A percentile compares a stretch with the other conserved stretches of the same genome.
These are phyloP conservation scores for Drosophila nebulosa DNA, from an alignment of 1,140 invertebrate genomes.

Conservation along the genomic window DNA sequence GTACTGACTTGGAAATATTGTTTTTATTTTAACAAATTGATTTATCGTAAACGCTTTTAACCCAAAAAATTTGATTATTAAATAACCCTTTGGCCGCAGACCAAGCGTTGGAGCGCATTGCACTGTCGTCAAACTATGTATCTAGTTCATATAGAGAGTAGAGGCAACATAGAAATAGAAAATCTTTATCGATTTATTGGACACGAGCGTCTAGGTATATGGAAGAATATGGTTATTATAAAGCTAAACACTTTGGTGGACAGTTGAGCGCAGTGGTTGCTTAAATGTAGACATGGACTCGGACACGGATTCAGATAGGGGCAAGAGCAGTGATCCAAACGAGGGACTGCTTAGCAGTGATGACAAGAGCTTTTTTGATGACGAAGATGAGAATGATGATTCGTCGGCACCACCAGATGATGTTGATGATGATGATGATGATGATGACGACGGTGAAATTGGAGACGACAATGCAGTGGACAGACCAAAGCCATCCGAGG, in stretches of 20 bases:
- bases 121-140: not conserved
- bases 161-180: conserved; percentile 7
- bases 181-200: conserved; percentile 75
- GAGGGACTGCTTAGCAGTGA: conserved; percentile 65
- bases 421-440: no score
- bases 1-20: no score
- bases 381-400: conserved; percentile 42
- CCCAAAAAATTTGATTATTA: no score
- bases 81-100: no score
- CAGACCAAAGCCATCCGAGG: not conserved
- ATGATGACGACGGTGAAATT: conserved; percentile 12
- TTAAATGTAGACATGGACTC: conserved; percentile 50
- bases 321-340: conserved; percentile 71
- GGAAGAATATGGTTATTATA: conserved; percentile 30
- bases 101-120: no score
- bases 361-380: conserved; percentile 64
- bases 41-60: no score
- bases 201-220: not conserved
- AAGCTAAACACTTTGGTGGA: conserved; percentile 23
- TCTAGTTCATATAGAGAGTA: not conserved
- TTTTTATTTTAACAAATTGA: no score
- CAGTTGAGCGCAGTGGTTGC: conserved; percentile 35
- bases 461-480: conserved; percentile 25
- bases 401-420: conserved; percentile 32
- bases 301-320: conserved; percentile 52